Conservation (phyloP, 2,888 invertebrate genomes). For the Acrobeloides nanus region DNA sequence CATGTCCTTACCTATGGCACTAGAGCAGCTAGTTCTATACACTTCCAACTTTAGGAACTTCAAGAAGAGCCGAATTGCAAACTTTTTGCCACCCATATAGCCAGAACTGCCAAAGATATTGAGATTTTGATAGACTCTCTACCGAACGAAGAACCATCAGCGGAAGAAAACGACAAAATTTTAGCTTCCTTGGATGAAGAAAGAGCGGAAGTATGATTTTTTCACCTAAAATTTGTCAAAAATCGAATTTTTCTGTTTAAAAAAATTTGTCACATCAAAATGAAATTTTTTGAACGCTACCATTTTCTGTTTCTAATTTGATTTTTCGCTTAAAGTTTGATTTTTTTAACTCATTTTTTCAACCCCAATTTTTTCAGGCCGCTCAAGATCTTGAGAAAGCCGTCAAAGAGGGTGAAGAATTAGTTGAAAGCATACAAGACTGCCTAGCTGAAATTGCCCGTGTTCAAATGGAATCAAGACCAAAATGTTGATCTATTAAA, state of each 20-base stretch:
- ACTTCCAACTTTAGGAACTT: conserved; percentile 33
- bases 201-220: too few species aligned
- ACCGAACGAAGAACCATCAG: conserved; percentile 31
- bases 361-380: too few species aligned
- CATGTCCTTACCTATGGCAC: too few species aligned
- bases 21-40: too few species aligned
- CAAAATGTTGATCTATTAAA: conserved; percentile 14
- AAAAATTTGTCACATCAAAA: too few species aligned
- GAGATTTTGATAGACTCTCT: conserved; percentile 60
- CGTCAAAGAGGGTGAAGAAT: conserved; percentile 20
- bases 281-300: too few species aligned
- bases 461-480: conserved; percentile 29
- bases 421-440: conserved; percentile 17
- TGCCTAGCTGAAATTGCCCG: conserved; percentile 24
- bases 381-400: conserved; percentile 26
- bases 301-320: background rate
- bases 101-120: conserved; percentile 92
- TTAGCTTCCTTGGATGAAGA: conserved; percentile 21
- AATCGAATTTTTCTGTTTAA: too few species aligned
- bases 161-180: conserved; percentile 21
- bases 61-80: conserved; percentile 66
- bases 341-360: too few species aligned
- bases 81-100: conserved; percentile 85
- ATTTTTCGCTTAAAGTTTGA: conserved; percentile 1
- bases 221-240: too few species aligned